Evolutionary conservation across 2,888 invertebrate species (phyloP).

Genomic region (Zaprionus bogoriensis): DNA sequence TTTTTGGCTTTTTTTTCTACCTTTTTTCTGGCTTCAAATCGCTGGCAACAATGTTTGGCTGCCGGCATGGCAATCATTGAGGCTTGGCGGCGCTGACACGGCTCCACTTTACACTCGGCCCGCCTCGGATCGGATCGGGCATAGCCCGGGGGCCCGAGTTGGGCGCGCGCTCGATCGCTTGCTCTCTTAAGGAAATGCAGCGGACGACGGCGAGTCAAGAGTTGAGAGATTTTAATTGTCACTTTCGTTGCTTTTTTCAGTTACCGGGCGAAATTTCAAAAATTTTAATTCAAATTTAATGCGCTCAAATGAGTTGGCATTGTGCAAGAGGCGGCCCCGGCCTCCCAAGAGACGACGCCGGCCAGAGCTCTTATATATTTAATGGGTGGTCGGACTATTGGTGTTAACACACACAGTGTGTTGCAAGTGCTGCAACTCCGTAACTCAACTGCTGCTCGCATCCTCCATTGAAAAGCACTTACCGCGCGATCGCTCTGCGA

Average conservation of each 20-base stretch:
- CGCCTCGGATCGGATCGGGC: constrained; percentile 15
- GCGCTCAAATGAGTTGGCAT: constrained; percentile 65
- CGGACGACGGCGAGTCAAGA: constrained; percentile 23
- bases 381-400: constrained; percentile 8
- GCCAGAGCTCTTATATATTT: constrained; percentile 16
- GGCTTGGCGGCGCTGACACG: constrained; percentile 50
- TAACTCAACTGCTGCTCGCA: constrained; percentile 30
- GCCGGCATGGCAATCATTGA: constrained; percentile 41
- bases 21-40: too few relatives aligned
- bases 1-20: too few relatives aligned
- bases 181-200: constrained; percentile 68
- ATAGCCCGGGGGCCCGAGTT: constrained; percentile 34
- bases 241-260: constrained; percentile 59
- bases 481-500: constrained; percentile 20
- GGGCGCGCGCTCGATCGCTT: constrained; percentile 50
- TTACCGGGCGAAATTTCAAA: constrained; percentile 60
- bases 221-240: constrained; percentile 63
- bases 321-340: constrained; percentile 48
- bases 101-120: constrained; percentile 12
- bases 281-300: constrained; percentile 73
- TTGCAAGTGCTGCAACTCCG: constrained; percentile 42
- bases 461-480: constrained; percentile 19
- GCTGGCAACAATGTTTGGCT: not conserved
- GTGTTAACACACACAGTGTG: constrained; percentile 3
- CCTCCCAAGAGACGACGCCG: constrained; percentile 24